Evolutionary conservation across 2,797 vertebrate species (phyloP).

Genomic region (Hippopotamyrus pictus): DNA sequence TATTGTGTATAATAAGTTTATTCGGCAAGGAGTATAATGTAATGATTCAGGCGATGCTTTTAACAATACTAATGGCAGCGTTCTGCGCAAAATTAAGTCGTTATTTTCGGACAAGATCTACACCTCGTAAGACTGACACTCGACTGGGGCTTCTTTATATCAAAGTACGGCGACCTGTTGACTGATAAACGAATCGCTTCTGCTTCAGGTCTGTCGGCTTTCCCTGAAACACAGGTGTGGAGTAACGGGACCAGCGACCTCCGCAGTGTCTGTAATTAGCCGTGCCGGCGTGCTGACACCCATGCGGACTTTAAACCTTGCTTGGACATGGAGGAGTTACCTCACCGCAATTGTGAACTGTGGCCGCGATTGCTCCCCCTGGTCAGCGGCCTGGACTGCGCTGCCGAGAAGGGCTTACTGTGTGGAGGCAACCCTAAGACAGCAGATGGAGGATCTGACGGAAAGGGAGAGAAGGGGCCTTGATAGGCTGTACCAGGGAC

Average conservation of each 20-base stretch:
- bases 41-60: background rate
- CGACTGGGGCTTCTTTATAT: background rate
- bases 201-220: background rate
- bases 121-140: background rate
- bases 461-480: slow-evolving; percentile 72
- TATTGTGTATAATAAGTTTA: background rate
- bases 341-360: background rate
- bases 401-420: slow-evolving; percentile 48
- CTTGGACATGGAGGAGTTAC: slow-evolving; percentile 2
- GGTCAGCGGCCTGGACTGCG: slow-evolving; percentile 4
- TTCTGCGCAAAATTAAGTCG: background rate
- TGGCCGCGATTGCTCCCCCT: background rate
- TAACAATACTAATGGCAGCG: background rate
- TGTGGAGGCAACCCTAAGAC: slow-evolving; percentile 45
- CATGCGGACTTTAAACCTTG: background rate
- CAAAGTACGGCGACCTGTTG: background rate
- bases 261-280: slow-evolving; percentile 34
- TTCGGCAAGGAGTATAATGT: background rate
- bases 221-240: background rate
- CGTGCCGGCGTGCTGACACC: slow-evolving; percentile 21
- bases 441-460: slow-evolving; percentile 57
- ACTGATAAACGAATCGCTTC: background rate
- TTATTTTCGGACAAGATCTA: background rate
- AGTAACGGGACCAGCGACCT: slow-evolving; percentile 42
- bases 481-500: slow-evolving; percentile 71